phyloP scores from a whole-genome alignment of 1,140 invertebrate species.

The Philaenus spumarius region DNA sequence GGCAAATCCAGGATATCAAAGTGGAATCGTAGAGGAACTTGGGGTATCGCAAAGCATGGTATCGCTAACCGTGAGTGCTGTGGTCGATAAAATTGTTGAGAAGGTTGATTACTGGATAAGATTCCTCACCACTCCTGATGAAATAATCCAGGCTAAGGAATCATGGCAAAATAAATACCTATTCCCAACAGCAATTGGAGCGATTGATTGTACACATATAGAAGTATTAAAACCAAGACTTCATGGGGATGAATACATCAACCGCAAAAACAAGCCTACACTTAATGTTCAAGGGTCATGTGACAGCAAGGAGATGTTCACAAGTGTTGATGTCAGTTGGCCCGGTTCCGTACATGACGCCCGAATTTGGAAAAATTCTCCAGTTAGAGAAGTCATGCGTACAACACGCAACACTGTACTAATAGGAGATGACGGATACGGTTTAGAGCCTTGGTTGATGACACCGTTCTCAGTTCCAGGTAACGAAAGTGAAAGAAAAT shows the following conservation, averaged over 20 bases:
- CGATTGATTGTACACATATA: constrained; percentile 8
- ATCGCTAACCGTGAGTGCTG: neutral
- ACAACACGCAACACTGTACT: too few species aligned
- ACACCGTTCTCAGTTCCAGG: too few species aligned
- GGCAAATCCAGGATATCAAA: neutral
- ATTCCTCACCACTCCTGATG: neutral
- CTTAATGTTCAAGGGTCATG: too few species aligned
- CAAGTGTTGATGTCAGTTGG: too few species aligned
- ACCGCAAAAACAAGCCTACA: too few species aligned
- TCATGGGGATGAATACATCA: constrained; percentile 8
- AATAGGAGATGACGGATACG: too few species aligned
- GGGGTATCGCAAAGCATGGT: neutral
- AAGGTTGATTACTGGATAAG: neutral
- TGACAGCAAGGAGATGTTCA: too few species aligned
- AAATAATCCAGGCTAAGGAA: neutral
- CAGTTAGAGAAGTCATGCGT: too few species aligned
- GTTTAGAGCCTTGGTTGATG: too few species aligned
- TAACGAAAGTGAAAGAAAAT: too few species aligned
- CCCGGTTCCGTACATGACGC: too few species aligned
- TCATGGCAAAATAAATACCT: constrained; percentile 1
- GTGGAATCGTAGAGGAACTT: neutral
- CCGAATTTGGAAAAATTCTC: too few species aligned
- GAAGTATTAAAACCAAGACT: neutral
- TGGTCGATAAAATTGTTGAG: neutral
- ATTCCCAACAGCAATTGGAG: constrained; percentile 4